Evolutionary conservation across 2,113 vertebrate genomes (phyloP).

Genomic region (Acrocephalus kingi): DNA sequence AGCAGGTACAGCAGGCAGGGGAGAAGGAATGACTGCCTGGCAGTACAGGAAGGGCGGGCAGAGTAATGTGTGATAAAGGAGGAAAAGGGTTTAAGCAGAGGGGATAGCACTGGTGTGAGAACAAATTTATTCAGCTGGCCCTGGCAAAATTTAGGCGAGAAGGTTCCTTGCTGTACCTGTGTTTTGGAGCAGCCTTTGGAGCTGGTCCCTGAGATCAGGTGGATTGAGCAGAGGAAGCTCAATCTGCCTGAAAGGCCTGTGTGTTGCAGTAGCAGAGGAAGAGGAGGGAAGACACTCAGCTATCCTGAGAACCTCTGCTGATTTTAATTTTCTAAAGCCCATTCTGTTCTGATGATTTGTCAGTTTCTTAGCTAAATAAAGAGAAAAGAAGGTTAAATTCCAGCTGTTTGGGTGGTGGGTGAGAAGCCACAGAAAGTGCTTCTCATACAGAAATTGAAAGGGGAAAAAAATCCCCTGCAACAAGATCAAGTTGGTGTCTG

Average conservation of each 20-base stretch:
- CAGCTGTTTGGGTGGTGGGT: not conserved
- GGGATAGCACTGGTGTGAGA: not conserved
- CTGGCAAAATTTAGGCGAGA: not conserved
- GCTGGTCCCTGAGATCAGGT: not conserved
- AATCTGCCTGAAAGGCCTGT: not conserved
- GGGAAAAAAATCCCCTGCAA: not conserved
- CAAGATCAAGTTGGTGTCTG: not conserved
- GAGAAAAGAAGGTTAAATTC: not conserved
- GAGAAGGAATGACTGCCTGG: not conserved
- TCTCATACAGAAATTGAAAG: not conserved
- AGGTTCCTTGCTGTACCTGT: not conserved
- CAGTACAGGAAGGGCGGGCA: not conserved
- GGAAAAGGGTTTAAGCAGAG: not conserved
- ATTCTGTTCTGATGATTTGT: not conserved
- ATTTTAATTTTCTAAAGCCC: not conserved
- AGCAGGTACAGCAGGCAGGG: accelerated
- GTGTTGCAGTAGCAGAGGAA: not conserved
- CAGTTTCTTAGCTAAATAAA: not conserved
- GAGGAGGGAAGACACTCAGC: not conserved
- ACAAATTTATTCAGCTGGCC: not conserved
- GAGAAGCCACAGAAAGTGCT: not conserved
- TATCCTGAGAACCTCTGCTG: not conserved
- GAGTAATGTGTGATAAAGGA: not conserved
- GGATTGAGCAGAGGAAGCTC: not conserved
- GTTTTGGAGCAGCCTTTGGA: not conserved